Evolutionary conservation across 2,797 vertebrate species (phyloP), one percentile per base, ranked within the genome.

Genomic region (Hephaestus fuliginosus): DNA sequence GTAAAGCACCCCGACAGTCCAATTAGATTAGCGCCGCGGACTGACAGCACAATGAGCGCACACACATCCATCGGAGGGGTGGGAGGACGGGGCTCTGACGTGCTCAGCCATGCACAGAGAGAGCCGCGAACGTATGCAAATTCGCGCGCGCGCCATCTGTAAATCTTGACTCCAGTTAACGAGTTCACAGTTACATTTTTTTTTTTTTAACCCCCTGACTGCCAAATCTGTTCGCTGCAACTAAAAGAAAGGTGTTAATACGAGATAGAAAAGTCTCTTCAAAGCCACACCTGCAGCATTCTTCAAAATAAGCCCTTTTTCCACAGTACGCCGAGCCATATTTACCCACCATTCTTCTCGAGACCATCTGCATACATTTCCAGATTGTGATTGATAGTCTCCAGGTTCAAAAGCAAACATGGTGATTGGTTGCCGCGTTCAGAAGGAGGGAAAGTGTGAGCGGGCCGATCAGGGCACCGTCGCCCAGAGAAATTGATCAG

Each of bases 401-500:
- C 64, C 70, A 48, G 62, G 62, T 60, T 65, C 7, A 18, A 82
- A 74, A 77, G 72, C 63, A 61, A 92, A 85, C 65, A 17, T 20
- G 1, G 68, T 83, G 89, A 93, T 93, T 87, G 89, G 92, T 90
- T 80, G 77, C 68, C 43, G 70, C 65, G 68, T 68, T 73, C 70
- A 55, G 60, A 78, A 25, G 57, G 70, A 74, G 61, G 57, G 65
- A 48, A 73, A 58, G 85, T 67, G 70, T 51, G 62, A 76, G 72
- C 71, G 48, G 67, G 76, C 79, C 74, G 86, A 86, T 90, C 78
- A 20, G 7, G 5, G 55, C 51, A 13, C 61, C 53, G 83, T 81
- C 87, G 61, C 73, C 65, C 63, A 25, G 65, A 84, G 70, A 61
- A 89, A 95, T 95, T 91, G 92, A 94, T 93, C 92, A 89, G 88